Evolutionary conservation across 1,140 invertebrate genomes (phyloP), one percentile per base, ranked within the genome.

Genomic region (Leptonema lineaticorne): DNA sequence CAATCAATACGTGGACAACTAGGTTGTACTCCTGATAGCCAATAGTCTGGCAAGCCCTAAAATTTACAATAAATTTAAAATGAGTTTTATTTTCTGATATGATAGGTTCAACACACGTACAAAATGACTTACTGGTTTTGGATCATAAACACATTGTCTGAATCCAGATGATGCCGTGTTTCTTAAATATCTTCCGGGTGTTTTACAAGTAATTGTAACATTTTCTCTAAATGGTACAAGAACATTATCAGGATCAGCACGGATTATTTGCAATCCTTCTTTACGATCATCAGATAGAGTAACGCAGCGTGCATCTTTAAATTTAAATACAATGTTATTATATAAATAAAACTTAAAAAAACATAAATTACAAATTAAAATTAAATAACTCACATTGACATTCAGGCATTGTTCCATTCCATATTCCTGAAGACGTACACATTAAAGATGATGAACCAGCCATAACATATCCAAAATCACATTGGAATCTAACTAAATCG

Each of bases 141-240:
- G 95, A 84, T 97, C 94, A 76, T 96, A 98, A 22, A 96, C 94
- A 80, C 96, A 98, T 77, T 98, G 94, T 65, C 96, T 87, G 78
- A 96, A 95, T 9, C 83, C 81, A 1, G 94, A 88, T 8, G 92
- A 90, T 1, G 90, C 87, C 11, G 93, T 94, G 71, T 90, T 89
- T 64, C 92, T 82, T 6, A 95, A 77, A 45, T 90, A 87, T 63
- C 90, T 85, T 22, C 94, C 95, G 30, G 88, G 85, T 58, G 87
- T 88, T 50, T 85, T 85, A 76, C 95, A 96, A 46, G 86, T 88
- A 1, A 96, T 83, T 0, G 93, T 95, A 2, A 95, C 93, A 79
- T 96, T 96, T 73, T 94, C 90, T 75, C 90, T 89, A 79, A 95
- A 96, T 14, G 92, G 91, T 41, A 97, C 89, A 30, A 94, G 78